These are phyloP conservation scores for Engystomops pustulosus DNA, from an alignment of 2,113 vertebrate species.

Conservation along the genomic window DNA sequence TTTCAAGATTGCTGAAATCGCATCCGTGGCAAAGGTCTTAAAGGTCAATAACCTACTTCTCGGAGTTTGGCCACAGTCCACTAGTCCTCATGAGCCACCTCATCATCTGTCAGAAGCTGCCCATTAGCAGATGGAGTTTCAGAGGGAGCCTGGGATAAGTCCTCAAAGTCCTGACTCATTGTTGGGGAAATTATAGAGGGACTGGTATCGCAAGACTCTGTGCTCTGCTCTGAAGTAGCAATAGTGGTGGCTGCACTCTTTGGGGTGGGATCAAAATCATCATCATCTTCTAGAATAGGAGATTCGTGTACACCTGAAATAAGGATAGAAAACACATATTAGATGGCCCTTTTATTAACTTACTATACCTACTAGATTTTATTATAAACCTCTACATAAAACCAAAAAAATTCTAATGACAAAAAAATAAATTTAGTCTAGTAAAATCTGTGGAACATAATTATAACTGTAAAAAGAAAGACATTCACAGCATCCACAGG, in stretches of 20 bases:
- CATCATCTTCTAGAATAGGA: constrained; percentile 84
- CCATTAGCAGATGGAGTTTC: constrained; percentile 79
- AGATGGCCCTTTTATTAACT: no score
- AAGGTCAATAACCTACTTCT: background rate
- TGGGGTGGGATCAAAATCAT: constrained; percentile 84
- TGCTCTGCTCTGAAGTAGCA: constrained; percentile 91
- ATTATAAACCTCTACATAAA: no score
- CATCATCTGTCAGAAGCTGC: constrained; percentile 72
- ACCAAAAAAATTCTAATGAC: no score
- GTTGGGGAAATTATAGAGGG: constrained; percentile 88
- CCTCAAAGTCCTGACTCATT: constrained; percentile 90
- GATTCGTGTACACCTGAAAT: constrained; percentile 83
- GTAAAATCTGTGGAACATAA: no score
- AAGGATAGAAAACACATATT: background rate
- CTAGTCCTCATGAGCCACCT: constrained; percentile 49
- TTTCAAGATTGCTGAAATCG: background rate
- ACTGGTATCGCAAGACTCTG: constrained; percentile 92
- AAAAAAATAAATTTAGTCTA: no score
- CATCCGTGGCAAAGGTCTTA: background rate
- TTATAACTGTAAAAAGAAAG: no score
- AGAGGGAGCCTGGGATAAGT: constrained; percentile 81
- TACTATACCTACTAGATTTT: no score
- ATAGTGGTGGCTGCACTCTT: constrained; percentile 82
- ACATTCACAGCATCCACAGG: no score
- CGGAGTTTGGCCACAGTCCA: background rate